phyloP scores from a whole-genome alignment of 2,113 vertebrate genomes.

The Tyrannus savana region DNA sequence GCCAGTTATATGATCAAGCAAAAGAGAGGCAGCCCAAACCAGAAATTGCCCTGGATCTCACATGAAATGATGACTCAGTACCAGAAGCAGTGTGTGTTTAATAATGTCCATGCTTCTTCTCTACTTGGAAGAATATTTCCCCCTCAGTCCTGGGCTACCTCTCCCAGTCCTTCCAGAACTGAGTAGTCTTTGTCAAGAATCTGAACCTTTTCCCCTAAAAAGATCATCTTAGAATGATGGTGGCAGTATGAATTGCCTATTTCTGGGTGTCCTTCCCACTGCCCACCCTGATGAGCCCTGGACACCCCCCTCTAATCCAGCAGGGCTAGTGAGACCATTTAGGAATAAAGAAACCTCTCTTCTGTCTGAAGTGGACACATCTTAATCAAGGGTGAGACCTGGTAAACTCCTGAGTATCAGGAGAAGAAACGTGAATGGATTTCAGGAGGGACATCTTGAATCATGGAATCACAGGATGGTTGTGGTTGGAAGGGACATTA shows the following conservation, averaged over 20 bases:
- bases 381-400: background rate
- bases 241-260: background rate
- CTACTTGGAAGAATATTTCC: background rate
- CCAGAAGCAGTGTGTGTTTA: background rate
- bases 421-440: background rate
- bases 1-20: background rate
- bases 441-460: background rate
- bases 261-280: background rate
- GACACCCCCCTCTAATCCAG: background rate
- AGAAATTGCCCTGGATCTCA: background rate
- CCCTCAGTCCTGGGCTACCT: background rate
- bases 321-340: background rate
- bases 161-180: background rate
- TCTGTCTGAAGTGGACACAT: background rate
- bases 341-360: background rate
- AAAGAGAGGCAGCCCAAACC: background rate
- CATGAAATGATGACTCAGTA: background rate
- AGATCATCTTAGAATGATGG: background rate
- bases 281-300: background rate
- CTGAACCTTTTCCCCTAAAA: background rate
- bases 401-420: background rate
- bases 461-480: rapidly evolving
- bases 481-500: background rate
- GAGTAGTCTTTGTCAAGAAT: background rate
- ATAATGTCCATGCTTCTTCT: background rate